These are phyloP conservation scores for Helicoverpa zea DNA, from an alignment of 1,140 invertebrate genomes.

Conservation along the genomic window DNA sequence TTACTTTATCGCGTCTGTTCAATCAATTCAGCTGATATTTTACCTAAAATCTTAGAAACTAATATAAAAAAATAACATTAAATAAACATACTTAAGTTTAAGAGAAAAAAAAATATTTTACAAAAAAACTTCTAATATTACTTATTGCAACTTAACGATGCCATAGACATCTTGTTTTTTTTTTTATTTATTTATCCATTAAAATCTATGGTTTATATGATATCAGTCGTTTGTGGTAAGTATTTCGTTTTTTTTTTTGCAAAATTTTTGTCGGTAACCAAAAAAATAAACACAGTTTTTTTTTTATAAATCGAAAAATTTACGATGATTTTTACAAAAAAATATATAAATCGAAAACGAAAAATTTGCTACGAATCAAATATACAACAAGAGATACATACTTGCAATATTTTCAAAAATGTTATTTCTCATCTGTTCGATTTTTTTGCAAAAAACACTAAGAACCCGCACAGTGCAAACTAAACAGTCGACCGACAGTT, in stretches of 20 bases:
- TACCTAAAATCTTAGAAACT: constrained; percentile 10
- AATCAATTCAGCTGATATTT: constrained; percentile 11
- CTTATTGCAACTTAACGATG: constrained; percentile 64
- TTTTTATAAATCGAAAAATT: neutral
- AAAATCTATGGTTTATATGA: constrained; percentile 53
- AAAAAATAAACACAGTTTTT: constrained; percentile 9
- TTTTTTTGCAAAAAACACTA: constrained; percentile 21
- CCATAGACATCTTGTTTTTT: constrained; percentile 60
- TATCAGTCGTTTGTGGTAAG: constrained; percentile 59
- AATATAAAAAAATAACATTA: constrained; percentile 23
- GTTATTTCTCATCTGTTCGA: too few species aligned
- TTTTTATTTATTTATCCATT: constrained; percentile 38
- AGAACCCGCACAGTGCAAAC: neutral
- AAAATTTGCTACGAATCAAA: neutral
- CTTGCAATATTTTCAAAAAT: neutral
- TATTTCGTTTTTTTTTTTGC: constrained; percentile 35
- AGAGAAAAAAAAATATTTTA: constrained; percentile 56
- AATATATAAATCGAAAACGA: neutral
- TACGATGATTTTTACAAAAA: constrained; percentile 18
- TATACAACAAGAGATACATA: neutral
- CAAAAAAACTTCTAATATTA: constrained; percentile 60
- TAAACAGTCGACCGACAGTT: too few species aligned
- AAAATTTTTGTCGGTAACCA: constrained; percentile 31
- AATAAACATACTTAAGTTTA: constrained; percentile 2
- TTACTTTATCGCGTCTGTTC: constrained; percentile 2